Conservation (phyloP, 2,797 vertebrate species). For the Borostomias antarcticus region DNA sequence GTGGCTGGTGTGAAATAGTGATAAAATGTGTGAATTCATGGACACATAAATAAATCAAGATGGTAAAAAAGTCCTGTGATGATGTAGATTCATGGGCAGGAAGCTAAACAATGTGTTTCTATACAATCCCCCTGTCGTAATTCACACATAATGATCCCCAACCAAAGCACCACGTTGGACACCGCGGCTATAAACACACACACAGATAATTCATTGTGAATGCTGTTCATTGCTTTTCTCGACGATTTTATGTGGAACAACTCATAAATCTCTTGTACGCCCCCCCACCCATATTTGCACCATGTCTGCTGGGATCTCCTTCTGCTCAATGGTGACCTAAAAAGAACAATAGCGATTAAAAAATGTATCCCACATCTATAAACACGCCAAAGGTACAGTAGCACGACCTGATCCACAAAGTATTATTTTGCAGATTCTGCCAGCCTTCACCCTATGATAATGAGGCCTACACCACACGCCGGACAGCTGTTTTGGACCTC, state of each 20-base stretch:
- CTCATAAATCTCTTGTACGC: neutral
- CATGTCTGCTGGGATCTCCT: no score
- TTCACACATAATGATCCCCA: constrained; percentile 56
- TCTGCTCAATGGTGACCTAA: no score
- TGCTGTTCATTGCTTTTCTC: no score
- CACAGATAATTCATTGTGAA: neutral
- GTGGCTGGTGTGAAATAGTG: neutral
- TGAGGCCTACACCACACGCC: no score
- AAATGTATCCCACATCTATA: no score
- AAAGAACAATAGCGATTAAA: no score
- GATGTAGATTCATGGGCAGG: neutral
- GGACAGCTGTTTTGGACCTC: neutral
- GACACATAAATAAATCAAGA: neutral
- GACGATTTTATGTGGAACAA: no score
- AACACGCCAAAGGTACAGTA: no score
- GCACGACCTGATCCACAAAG: no score
- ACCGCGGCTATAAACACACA: neutral
- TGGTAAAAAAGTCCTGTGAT: neutral
- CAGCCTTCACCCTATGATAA: no score
- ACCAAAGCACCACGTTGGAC: neutral
- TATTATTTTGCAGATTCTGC: no score
- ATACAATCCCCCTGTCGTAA: constrained; percentile 59
- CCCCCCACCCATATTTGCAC: neutral
- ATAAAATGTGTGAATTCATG: neutral
- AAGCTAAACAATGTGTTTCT: constrained; percentile 42